phyloP scores from a whole-genome alignment of 2,888 invertebrate genomes.

The Endotricha flammealis region DNA sequence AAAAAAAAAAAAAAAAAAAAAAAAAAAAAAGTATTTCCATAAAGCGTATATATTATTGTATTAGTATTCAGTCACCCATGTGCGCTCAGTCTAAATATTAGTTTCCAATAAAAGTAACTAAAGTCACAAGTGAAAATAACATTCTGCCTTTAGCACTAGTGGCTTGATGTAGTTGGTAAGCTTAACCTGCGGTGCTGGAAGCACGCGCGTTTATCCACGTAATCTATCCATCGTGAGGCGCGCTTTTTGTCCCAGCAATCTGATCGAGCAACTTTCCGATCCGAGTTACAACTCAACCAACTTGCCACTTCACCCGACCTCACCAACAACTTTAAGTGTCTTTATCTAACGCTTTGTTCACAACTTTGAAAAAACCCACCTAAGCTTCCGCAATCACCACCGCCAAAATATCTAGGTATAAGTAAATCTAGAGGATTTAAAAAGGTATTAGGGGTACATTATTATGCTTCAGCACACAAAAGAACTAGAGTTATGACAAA shows the following conservation, averaged over 20 bases:
- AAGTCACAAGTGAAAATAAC: too few relatives aligned
- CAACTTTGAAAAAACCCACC: slow-evolving; percentile 6
- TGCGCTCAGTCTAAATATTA: too few relatives aligned
- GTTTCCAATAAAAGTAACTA: too few relatives aligned
- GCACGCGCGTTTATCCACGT: slow-evolving; percentile 51
- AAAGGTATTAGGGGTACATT: background rate
- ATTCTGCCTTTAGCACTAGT: too few relatives aligned
- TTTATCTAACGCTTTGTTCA: slow-evolving; percentile 38
- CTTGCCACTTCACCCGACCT: slow-evolving; percentile 43
- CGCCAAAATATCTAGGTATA: slow-evolving; percentile 18
- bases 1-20: too few relatives aligned
- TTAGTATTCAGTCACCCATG: too few relatives aligned
- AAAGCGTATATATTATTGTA: too few relatives aligned
- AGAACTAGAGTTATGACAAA: slow-evolving; percentile 47
- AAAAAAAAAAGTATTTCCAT: too few relatives aligned
- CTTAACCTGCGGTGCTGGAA: slow-evolving; percentile 37
- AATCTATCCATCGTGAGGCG: slow-evolving; percentile 50
- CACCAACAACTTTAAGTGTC: slow-evolving; percentile 40
- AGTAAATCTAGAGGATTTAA: background rate
- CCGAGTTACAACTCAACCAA: slow-evolving; percentile 53
- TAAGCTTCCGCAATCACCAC: background rate
- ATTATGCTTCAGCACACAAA: slow-evolving; percentile 22
- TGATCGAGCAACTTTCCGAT: slow-evolving; percentile 51
- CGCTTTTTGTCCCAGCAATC: slow-evolving; percentile 54
- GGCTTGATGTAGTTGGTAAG: slow-evolving; percentile 29